Base-by-base conservation (phyloP, 2,888 invertebrate species). In the Leuctra nigra region DNA sequence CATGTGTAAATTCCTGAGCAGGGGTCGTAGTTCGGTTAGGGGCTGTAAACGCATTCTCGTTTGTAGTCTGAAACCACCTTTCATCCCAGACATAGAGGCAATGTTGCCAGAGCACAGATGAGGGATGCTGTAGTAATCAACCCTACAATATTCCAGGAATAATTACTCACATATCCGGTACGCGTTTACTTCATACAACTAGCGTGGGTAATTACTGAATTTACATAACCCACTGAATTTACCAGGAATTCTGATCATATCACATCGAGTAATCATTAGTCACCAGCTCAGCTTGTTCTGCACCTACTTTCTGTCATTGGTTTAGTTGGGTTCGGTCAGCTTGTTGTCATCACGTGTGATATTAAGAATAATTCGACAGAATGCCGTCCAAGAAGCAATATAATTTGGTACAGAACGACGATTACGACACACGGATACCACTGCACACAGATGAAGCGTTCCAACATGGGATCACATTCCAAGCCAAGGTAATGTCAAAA, bases 401-500 rank as follows among this genome's bases (percentile, higher is more conserved):
- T 79, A 91, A 96, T 75, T 81, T 95, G 75, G 96, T 98, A 69
- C 89, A 91, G 66, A 91, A 92, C 73, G 97, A 97, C 75, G 95
- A 96, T 69, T 93, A 89, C 74, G 97, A 98, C 74, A 87, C 91
- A 61, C 82, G 94, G 70, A 92, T 97, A 69, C 96, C 97, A n/a
- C 77, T 97, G 64, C 94, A 97, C 74, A 88, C 94, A 59, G 98
- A 98, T 64, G 94, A 96, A 75, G 96, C 96, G 62, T 98, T 97
- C 77, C 87, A 92, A 66, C 91, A 92, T 72, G 98, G 98, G 66
- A 96, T 98, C 73, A 85, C 88, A 67, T 98, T 97, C 77, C 91
- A 93, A 75, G 96, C 94, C 65, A 97, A 97, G 91, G 97, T 97
- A 76, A 77, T n/a, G n/a, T n/a, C n/a, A n/a, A n/a, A n/a, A n/a